Percentiles rank a stretch among this genome's conserved stretches.
Conservation (phyloP, 2,888 invertebrate genomes). For the Drosophila stalkeri region DNA sequence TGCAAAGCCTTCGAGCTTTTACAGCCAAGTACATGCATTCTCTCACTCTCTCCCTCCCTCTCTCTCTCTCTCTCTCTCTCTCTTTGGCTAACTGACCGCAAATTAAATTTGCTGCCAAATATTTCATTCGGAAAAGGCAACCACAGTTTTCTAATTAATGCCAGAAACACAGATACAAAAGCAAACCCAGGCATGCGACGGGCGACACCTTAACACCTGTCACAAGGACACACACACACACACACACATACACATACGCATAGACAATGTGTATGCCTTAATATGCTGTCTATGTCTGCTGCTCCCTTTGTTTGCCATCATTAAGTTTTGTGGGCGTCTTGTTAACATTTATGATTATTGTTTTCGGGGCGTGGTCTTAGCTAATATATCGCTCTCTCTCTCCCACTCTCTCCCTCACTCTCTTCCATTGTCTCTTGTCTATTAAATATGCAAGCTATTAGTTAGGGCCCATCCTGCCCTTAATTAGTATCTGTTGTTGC, state of each 20-base stretch:
- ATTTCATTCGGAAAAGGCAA: constrained; percentile 44
- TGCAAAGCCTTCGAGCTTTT: constrained; percentile 4
- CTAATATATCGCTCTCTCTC: constrained; percentile 13
- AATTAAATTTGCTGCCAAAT: constrained; percentile 60
- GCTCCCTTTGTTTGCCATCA: constrained; percentile 70
- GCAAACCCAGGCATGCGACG: constrained; percentile 20
- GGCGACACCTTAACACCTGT: constrained; percentile 63
- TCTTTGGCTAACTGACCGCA: constrained; percentile 42
- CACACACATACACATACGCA: constrained; percentile 8
- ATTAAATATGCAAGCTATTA: constrained; percentile 48
- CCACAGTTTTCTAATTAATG: constrained; percentile 64
- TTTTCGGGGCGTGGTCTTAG: constrained; percentile 35
- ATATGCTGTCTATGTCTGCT: constrained; percentile 29
- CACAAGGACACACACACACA: constrained; percentile 19
- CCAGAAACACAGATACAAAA: constrained; percentile 20
- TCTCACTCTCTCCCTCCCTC: neutral
- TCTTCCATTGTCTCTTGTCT: neutral
- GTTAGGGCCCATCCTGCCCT: constrained; percentile 33
- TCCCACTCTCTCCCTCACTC: constrained; percentile 1
- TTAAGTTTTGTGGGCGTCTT: constrained; percentile 71
- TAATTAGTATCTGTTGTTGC: constrained; percentile 41
- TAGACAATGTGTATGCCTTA: constrained; percentile 1
- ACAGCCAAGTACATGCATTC: neutral
- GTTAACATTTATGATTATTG: constrained; percentile 80
- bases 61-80: neutral